Evolutionary conservation across 2,113 vertebrate genomes (phyloP).

Genomic region (Zosterops lateralis): DNA sequence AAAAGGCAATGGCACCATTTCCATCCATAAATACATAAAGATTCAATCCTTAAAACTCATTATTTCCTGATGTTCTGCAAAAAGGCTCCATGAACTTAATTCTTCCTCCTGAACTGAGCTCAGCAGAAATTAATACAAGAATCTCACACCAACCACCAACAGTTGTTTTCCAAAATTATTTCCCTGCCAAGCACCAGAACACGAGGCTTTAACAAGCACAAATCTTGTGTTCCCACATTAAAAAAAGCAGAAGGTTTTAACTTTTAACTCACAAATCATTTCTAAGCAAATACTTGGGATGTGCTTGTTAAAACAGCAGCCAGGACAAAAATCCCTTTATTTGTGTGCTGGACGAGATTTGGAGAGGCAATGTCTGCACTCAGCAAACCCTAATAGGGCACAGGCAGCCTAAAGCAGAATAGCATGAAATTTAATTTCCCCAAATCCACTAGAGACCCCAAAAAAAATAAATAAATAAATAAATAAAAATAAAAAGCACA

Average conservation of each 20-base stretch:
- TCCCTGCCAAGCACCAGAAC: not conserved
- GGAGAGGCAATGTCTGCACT: conserved; percentile 12
- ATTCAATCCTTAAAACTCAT: not conserved
- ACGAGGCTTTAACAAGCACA: not conserved
- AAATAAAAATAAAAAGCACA: not conserved
- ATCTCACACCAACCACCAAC: not conserved
- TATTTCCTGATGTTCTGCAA: not conserved
- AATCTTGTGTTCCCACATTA: not conserved
- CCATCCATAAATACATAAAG: not conserved
- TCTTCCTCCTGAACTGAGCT: not conserved
- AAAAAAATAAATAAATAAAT: not conserved
- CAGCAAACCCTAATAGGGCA: conserved; percentile 37
- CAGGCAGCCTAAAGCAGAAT: conserved; percentile 33
- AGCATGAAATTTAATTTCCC: conserved; percentile 66
- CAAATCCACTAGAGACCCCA: conserved; percentile 53
- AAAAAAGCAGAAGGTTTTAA: not conserved
- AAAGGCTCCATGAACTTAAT: not conserved
- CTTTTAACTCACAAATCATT: not conserved
- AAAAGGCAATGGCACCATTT: not conserved
- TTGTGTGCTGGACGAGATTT: not conserved
- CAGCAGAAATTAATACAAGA: not conserved
- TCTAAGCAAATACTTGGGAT: not conserved
- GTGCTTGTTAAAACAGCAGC: not conserved
- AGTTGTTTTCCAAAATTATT: not conserved
- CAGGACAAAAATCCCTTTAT: not conserved